Conservation (phyloP, 2,888 invertebrate genomes). For the Corythucha ciliata region DNA sequence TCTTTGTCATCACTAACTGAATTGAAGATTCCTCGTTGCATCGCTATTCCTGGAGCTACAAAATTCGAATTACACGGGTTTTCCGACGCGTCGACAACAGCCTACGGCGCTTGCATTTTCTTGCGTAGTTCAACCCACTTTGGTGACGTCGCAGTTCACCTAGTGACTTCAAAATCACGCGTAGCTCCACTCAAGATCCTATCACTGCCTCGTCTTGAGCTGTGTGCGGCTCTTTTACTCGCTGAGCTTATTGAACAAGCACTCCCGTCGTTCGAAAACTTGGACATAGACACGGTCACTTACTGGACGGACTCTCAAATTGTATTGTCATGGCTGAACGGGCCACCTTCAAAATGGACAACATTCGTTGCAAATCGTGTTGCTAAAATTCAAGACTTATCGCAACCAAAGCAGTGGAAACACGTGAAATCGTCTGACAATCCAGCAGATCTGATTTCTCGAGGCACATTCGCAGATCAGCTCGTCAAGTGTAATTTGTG, state of each 20-base stretch:
- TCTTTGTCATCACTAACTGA: too few species aligned
- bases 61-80: conserved; percentile 17
- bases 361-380: conserved; percentile 7
- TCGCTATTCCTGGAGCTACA: too few species aligned
- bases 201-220: conserved; percentile 15
- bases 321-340: conserved; percentile 1
- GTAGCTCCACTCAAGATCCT: conserved; percentile 15
- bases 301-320: conserved; percentile 8
- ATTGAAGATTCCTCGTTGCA: too few species aligned
- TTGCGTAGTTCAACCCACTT: not conserved
- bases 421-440: not conserved
- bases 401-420: conserved; percentile 1
- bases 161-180: conserved; percentile 16
- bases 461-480: not conserved
- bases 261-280: too few species aligned
- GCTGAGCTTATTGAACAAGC: too few species aligned
- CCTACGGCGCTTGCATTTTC: conserved; percentile 17
- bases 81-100: conserved; percentile 15
- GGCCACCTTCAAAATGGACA: not conserved
- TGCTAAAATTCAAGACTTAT: not conserved
- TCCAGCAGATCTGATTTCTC: conserved; percentile 1
- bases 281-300: too few species aligned
- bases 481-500: not conserved
- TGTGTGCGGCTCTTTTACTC: conserved; percentile 8
- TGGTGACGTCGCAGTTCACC: not conserved